phyloP scores from a whole-genome alignment of 1,140 invertebrate species.

The Kradibia gibbosae region DNA sequence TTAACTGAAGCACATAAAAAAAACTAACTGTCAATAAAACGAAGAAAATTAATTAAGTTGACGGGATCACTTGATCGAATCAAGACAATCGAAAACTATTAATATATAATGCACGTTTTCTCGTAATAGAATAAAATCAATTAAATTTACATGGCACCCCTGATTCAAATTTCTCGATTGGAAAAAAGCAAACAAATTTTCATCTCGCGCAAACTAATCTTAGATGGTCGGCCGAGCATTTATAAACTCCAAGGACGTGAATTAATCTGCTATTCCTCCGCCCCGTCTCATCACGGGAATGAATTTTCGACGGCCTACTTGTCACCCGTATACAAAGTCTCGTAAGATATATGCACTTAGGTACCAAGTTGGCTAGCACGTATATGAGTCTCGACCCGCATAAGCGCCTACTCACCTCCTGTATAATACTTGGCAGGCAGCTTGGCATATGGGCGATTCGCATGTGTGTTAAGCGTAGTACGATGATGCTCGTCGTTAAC shows the following conservation, averaged over 20 bases:
- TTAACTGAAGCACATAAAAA: too few species aligned
- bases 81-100: too few species aligned
- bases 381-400: slow-evolving; percentile 63
- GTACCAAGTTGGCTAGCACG: neutral
- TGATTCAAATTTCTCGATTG: too few species aligned
- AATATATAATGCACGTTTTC: too few species aligned
- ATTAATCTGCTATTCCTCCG: slow-evolving; percentile 27
- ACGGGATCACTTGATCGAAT: too few species aligned
- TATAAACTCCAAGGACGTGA: slow-evolving; percentile 16
- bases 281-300: slow-evolving; percentile 50
- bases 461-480: slow-evolving; percentile 56
- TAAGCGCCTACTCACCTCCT: slow-evolving; percentile 40
- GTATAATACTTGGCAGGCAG: slow-evolving; percentile 60
- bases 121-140: too few species aligned
- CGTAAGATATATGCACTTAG: slow-evolving; percentile 12
- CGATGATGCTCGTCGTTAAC: slow-evolving; percentile 23
- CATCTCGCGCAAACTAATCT: neutral
- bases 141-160: too few species aligned
- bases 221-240: neutral
- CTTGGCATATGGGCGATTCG: slow-evolving; percentile 71
- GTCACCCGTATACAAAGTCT: slow-evolving; percentile 67
- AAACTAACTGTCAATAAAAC: too few species aligned
- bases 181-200: neutral
- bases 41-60: too few species aligned
- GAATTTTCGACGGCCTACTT: slow-evolving; percentile 70